A percentile compares a stretch with the other conserved stretches of the same genome.
Conservation (phyloP, 35 echinoderm and acorn worm species). For the Heliocidaris erythrogramma region DNA sequence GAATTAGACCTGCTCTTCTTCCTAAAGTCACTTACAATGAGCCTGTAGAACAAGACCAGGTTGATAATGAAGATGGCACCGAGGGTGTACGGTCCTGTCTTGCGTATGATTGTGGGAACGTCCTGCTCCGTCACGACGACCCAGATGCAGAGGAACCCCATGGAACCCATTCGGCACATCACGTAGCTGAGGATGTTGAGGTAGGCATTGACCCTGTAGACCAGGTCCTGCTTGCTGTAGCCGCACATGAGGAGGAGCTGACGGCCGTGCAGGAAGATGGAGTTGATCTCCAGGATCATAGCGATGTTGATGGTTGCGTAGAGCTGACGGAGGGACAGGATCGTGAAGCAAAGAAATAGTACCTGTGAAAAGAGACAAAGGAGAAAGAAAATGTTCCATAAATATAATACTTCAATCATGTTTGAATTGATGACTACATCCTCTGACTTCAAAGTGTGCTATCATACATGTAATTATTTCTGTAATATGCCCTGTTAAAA, state of each 20-base stretch:
- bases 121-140: background rate
- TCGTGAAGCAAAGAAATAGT: constrained; percentile 41
- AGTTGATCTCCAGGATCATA: constrained; percentile 74
- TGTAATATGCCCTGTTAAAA: too few species aligned
- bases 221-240: constrained; percentile 48
- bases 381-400: background rate
- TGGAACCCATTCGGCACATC: constrained; percentile 56
- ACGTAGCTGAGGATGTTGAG: constrained; percentile 76
- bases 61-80: constrained; percentile 33
- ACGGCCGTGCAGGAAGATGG: constrained; percentile 82
- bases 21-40: background rate
- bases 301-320: constrained; percentile 60
- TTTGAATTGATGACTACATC: too few species aligned
- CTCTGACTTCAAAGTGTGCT: too few species aligned
- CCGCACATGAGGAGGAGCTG: constrained; percentile 84
- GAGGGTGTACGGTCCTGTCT: constrained; percentile 10
- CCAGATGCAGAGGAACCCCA: constrained; percentile 34
- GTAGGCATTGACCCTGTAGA: constrained; percentile 58
- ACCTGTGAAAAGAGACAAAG: background rate
- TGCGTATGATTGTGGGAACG: constrained; percentile 16
- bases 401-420: background rate
- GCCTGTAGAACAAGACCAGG: constrained; percentile 28
- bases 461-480: too few species aligned
- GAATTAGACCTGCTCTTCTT: background rate
- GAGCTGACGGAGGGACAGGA: constrained; percentile 36